Conservation (phyloP, 2,888 invertebrate species). For the Tyria jacobaeae region DNA sequence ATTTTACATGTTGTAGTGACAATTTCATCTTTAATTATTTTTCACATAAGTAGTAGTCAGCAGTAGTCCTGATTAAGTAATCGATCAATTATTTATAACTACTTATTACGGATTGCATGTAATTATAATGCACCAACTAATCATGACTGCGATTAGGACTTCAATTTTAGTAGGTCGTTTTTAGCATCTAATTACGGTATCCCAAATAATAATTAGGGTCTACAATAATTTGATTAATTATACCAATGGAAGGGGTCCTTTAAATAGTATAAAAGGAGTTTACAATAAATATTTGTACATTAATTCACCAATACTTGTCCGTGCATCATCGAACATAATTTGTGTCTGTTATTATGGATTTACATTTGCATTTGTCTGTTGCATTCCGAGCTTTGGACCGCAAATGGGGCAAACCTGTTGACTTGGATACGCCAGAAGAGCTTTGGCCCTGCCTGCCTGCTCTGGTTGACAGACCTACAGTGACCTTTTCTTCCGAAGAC, state of each 20-base stretch:
- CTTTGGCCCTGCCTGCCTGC: constrained; percentile 55
- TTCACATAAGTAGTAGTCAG: no score
- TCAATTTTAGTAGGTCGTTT: not conserved
- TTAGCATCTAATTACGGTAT: not conserved
- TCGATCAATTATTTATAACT: no score
- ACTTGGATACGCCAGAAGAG: constrained; percentile 58
- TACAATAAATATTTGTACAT: constrained; percentile 20
- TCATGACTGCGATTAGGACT: no score
- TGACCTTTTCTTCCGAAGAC: constrained; percentile 70
- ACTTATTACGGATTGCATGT: no score
- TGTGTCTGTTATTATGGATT: constrained; percentile 59
- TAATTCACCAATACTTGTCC: not conserved
- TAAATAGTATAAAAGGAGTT: constrained; percentile 24
- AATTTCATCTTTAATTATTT: no score
- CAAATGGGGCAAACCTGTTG: constrained; percentile 69
- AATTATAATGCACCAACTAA: no score
- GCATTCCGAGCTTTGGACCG: constrained; percentile 65
- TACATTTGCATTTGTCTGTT: constrained; percentile 67
- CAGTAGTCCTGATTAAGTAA: no score
- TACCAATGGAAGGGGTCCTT: constrained; percentile 9
- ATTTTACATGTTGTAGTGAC: no score
- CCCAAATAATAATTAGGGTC: not conserved
- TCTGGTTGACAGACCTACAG: constrained; percentile 55
- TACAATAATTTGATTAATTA: not conserved
- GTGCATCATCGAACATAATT: constrained; percentile 12